phyloP scores from a whole-genome alignment of 2,888 invertebrate species.

The Polydesmus complanatus region DNA sequence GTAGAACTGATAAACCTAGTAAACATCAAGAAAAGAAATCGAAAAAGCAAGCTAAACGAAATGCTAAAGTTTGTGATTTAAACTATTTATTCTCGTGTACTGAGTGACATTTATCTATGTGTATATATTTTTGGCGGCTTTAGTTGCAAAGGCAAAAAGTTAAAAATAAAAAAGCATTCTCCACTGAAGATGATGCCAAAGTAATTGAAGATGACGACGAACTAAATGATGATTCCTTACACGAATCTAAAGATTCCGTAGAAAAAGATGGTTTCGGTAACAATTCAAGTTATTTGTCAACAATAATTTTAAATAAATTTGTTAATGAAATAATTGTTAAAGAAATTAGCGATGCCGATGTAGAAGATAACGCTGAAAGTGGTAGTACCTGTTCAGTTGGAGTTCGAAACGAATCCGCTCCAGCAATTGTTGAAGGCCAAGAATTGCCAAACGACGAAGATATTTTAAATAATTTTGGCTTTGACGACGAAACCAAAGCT shows the following conservation, averaged over 20 bases:
- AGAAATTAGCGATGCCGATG: constrained; percentile 29
- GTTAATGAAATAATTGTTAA: not conserved
- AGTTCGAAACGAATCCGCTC: not conserved
- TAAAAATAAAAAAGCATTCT: not conserved
- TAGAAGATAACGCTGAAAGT: constrained; percentile 32
- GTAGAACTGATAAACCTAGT: constrained; percentile 20
- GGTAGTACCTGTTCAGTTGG: constrained; percentile 23
- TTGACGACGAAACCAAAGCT: not conserved
- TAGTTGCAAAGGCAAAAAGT: not conserved
- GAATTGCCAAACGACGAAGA: not conserved
- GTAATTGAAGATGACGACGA: not conserved
- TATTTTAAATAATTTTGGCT: not conserved
- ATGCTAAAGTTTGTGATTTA: constrained; percentile 18
- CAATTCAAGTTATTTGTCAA: not conserved
- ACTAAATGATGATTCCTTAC: not conserved
- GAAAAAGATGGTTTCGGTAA: constrained; percentile 2
- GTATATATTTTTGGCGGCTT: not conserved
- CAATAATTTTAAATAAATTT: not conserved
- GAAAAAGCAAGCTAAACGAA: constrained; percentile 24
- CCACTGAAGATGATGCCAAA: not conserved
- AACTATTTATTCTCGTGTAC: not conserved
- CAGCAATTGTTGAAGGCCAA: constrained; percentile 6
- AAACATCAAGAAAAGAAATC: constrained; percentile 29
- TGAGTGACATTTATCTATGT: too few relatives aligned
- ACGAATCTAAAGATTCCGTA: not conserved